A percentile compares a stretch with the other conserved stretches of the same genome.
Conservation (phyloP, 2,888 invertebrate species). For the Myathropa florea region DNA sequence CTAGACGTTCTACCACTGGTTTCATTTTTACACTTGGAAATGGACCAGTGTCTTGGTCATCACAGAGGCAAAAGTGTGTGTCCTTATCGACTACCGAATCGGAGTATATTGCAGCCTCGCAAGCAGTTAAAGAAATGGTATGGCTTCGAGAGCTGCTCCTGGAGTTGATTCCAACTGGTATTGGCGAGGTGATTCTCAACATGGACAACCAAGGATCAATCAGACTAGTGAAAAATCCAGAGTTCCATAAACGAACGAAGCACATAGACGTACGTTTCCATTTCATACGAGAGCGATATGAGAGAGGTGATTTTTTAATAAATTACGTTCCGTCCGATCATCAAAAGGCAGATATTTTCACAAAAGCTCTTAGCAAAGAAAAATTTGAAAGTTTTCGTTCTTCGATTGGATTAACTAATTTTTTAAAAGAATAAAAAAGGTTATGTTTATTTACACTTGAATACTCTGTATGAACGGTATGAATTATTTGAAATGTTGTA, state of each 20-base stretch:
- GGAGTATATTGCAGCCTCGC: conserved; percentile 41
- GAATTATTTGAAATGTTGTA: neutral
- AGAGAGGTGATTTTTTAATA: conserved; percentile 25
- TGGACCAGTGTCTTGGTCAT: conserved; percentile 30
- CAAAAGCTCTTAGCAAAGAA: conserved; percentile 19
- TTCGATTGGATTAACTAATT: neutral
- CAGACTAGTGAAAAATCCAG: conserved; percentile 50
- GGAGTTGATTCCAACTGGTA: neutral
- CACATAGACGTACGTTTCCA: conserved; percentile 54
- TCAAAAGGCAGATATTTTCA: conserved; percentile 25
- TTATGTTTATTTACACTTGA: too few relatives aligned
- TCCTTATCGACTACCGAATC: conserved; percentile 45
- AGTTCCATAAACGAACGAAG: conserved; percentile 60
- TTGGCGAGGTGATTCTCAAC: neutral
- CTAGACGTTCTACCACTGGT: conserved; percentile 59
- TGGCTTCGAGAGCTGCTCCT: conserved; percentile 26
- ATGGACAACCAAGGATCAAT: conserved; percentile 49
- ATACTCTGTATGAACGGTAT: neutral
- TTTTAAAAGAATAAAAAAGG: too few relatives aligned
- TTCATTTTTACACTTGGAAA: conserved; percentile 22
- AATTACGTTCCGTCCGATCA: conserved; percentile 44
- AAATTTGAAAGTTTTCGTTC: conserved; percentile 3
- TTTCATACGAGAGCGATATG: conserved; percentile 55
- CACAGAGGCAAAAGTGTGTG: conserved; percentile 42
- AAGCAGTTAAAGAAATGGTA: conserved; percentile 42